Evolutionary conservation across 1,140 invertebrate species (phyloP).

Genomic region (Dendrolimus kikuchii): DNA sequence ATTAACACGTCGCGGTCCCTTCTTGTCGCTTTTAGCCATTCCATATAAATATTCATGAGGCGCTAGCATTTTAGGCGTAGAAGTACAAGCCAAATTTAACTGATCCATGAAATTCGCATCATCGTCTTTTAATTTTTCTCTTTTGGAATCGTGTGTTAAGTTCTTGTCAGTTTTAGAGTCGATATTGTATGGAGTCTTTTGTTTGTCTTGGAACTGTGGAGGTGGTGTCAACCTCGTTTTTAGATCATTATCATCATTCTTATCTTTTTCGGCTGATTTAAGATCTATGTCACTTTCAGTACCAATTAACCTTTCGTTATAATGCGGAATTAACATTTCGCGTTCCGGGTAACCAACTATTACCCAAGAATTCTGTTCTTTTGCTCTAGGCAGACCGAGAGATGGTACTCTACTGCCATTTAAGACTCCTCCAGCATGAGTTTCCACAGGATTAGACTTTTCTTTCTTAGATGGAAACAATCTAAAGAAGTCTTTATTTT

Average conservation of each 20-base stretch:
- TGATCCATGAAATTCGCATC: slow-evolving; percentile 59
- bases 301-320: slow-evolving; percentile 52
- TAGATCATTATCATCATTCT: slow-evolving; percentile 26
- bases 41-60: slow-evolving; percentile 52
- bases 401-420: slow-evolving; percentile 60
- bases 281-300: slow-evolving; percentile 33
- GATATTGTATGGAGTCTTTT: slow-evolving; percentile 47
- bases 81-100: slow-evolving; percentile 62
- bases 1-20: slow-evolving; percentile 44
- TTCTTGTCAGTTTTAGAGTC: slow-evolving; percentile 47
- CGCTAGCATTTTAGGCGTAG: slow-evolving; percentile 65
- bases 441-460: slow-evolving; percentile 39
- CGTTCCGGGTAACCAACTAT: slow-evolving; percentile 55
- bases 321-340: slow-evolving; percentile 57
- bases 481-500: slow-evolving; percentile 50
- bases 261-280: slow-evolving; percentile 38
- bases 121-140: slow-evolving; percentile 63
- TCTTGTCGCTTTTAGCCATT: slow-evolving; percentile 34
- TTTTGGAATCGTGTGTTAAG: slow-evolving; percentile 58
- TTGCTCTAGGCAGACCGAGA: slow-evolving; percentile 52
- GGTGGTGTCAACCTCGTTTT: slow-evolving; percentile 59
- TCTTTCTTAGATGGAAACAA: slow-evolving; percentile 58
- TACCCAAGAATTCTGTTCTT: slow-evolving; percentile 57
- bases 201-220: slow-evolving; percentile 63
- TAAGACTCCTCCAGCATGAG: slow-evolving; percentile 48